A percentile compares a stretch with the other conserved stretches of the same genome.
These are phyloP conservation scores for Cyrtonyx montezumae DNA, from an alignment of 2,113 vertebrate genomes.

Conservation along the genomic window DNA sequence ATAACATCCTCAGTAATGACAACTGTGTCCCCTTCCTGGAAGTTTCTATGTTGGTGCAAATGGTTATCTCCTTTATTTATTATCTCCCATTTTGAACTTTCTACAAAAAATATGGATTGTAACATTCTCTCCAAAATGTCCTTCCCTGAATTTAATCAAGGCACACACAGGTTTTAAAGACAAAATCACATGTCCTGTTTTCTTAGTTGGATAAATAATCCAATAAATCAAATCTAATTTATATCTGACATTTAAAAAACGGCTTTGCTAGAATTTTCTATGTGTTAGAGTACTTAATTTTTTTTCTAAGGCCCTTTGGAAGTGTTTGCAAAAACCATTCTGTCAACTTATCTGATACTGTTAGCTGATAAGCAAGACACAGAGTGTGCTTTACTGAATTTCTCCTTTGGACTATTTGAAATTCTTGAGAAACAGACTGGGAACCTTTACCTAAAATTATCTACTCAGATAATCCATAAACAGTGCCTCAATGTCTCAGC, in stretches of 20 bases:
- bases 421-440: not conserved
- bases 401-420: not conserved
- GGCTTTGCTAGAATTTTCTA: not conserved
- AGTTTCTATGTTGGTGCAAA: not conserved
- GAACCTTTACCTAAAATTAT: not conserved
- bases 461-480: not conserved
- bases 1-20: not conserved
- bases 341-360: not conserved
- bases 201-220: not conserved
- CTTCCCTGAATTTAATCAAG: not conserved
- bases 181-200: not conserved
- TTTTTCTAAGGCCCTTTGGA: not conserved
- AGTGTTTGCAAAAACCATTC: not conserved
- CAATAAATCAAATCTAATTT: constrained; percentile 8
- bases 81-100: not conserved
- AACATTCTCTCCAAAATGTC: not conserved
- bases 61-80: not conserved
- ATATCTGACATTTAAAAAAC: not conserved
- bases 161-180: not conserved
- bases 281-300: not conserved
- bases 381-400: not conserved
- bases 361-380: not conserved
- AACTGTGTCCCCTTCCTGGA: not conserved
- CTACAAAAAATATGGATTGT: not conserved
- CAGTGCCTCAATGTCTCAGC: not conserved